Percentiles rank a stretch among this genome's conserved stretches.
These are phyloP conservation scores for Calcarius ornatus DNA, from an alignment of 2,113 vertebrate genomes.

Conservation along the genomic window DNA sequence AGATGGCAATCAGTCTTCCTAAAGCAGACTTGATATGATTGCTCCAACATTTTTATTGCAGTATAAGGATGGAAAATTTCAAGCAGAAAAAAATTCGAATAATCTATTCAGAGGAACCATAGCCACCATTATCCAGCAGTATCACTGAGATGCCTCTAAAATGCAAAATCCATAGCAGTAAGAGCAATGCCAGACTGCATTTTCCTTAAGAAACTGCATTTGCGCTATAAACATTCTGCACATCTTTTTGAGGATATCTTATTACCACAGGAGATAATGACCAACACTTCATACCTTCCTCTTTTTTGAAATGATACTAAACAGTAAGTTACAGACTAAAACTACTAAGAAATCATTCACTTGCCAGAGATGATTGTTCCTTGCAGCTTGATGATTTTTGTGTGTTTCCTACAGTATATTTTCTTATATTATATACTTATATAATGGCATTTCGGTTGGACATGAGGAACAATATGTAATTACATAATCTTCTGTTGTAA, in stretches of 20 bases:
- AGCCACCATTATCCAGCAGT: background rate
- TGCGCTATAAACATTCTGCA: background rate
- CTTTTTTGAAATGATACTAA: background rate
- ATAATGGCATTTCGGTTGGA: background rate
- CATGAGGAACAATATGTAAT: background rate
- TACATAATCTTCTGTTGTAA: background rate
- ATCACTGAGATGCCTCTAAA: background rate
- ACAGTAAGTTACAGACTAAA: background rate
- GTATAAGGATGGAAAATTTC: background rate
- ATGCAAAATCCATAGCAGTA: background rate
- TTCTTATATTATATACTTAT: background rate
- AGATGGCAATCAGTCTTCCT: background rate
- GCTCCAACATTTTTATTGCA: background rate
- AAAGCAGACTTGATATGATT: background rate
- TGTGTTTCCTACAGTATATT: background rate
- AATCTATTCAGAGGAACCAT: background rate
- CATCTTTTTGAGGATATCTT: background rate
- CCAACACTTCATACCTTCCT: background rate
- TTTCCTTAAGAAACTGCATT: background rate
- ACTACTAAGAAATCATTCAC: background rate
- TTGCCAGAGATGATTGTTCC: background rate
- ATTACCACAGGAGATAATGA: background rate
- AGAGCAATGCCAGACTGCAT: background rate
- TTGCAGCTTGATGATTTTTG: background rate
- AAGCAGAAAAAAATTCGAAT: background rate